Percentiles rank a stretch among this genome's conserved stretches.
Conservation (phyloP, 2,797 vertebrate genomes). For the Buceros bicornis region DNA sequence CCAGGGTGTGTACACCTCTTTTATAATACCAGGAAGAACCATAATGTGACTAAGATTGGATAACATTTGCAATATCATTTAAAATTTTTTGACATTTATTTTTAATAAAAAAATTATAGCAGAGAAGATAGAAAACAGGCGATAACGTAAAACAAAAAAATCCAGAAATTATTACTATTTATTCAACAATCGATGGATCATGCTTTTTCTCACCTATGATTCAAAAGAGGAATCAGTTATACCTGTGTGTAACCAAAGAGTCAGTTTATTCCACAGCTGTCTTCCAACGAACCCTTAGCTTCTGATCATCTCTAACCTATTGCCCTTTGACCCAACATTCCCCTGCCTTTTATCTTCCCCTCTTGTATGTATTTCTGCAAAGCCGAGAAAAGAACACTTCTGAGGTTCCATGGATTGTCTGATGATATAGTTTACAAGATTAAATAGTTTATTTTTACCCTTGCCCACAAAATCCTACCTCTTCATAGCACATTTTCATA, state of each 20-base stretch:
- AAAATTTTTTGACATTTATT: background rate
- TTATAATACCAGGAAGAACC: background rate
- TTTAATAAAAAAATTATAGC: background rate
- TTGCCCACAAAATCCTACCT: background rate
- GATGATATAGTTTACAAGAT: background rate
- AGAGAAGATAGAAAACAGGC: background rate
- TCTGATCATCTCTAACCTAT: background rate
- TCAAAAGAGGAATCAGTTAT: background rate
- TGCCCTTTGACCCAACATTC: background rate
- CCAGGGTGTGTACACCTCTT: background rate
- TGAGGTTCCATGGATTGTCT: background rate
- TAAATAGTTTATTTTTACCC: background rate
- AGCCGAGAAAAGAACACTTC: background rate
- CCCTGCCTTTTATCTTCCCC: background rate
- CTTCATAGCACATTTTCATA: background rate
- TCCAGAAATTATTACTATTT: background rate
- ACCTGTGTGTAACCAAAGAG: background rate
- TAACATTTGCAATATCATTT: background rate
- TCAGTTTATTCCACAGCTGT: background rate
- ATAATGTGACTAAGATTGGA: background rate
- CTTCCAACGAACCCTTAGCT: background rate
- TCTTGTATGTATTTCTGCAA: background rate
- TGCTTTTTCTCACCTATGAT: background rate
- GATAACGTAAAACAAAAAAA: background rate
- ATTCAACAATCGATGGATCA: background rate